phyloP scores from a whole-genome alignment of 1,140 invertebrate species.

The Diorhabda elongata region DNA sequence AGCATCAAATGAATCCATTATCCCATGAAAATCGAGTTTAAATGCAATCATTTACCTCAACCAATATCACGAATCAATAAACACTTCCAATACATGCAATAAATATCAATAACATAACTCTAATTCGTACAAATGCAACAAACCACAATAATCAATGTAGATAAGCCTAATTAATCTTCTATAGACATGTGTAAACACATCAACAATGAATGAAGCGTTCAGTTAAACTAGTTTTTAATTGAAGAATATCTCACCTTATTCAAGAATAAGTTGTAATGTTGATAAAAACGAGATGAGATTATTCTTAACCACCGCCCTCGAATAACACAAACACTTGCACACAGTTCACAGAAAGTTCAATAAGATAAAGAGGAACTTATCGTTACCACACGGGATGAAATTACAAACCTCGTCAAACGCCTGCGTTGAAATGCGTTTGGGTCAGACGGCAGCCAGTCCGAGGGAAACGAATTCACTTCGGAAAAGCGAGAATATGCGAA shows the following conservation, averaged over 20 bases:
- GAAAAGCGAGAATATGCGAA: not conserved
- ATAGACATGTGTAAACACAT: not conserved
- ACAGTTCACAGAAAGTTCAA: not conserved
- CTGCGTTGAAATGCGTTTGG: conserved; percentile 12
- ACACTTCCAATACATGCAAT: too few species aligned
- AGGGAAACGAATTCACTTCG: not conserved
- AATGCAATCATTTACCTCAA: too few species aligned
- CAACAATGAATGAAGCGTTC: not conserved
- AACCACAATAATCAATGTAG: too few species aligned
- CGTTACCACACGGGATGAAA: not conserved
- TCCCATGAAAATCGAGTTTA: too few species aligned
- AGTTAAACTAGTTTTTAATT: not conserved
- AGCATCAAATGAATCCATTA: too few species aligned
- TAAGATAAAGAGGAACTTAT: not conserved
- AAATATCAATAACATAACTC: too few species aligned
- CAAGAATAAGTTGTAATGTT: not conserved
- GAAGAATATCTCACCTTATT: not conserved
- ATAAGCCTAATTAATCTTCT: too few species aligned
- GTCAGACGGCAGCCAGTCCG: not conserved
- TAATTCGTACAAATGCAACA: too few species aligned
- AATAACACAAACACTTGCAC: not conserved
- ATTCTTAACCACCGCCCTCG: not conserved
- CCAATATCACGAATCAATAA: too few species aligned
- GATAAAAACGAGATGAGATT: not conserved
- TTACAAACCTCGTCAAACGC: conserved; percentile 1